Base-by-base conservation (phyloP, 2,113 vertebrate species). In the Rattus norvegicus region DNA sequence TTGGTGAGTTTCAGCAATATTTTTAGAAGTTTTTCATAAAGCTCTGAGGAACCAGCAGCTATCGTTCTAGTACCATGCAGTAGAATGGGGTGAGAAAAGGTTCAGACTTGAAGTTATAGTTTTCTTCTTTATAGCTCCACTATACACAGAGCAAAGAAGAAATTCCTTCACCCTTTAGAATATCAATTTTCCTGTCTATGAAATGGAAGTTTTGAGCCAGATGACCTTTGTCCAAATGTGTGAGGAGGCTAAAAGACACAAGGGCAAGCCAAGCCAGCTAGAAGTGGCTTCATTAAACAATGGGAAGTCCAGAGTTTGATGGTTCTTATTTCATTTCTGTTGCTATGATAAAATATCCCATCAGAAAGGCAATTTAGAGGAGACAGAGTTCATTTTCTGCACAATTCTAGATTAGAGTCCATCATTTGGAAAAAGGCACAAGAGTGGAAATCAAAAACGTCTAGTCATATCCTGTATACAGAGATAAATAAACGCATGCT, bases 101-200 rank as follows among this genome's bases (percentile, higher is more conserved):
- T n/a, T n/a, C 52, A 26, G 49, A 28, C 7, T 8, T 59, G 26
- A 65, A 91, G 86, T 88, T 43, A 19, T 3, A 88, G 33, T 36
- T 30, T 90, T 85, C 20, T 43, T 3, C 12, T 84, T 63, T 43
- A 84, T 43, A 14, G n/a, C 59, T 69, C 39, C 30, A 33, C 83
- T 11, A 43, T 47, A 39, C 39, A 24, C 70, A 22, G 77, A 20
- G n/a, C n/a, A 43, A 77, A 30, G 33, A 11, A 56, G 4, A 43
- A 61, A 49, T 77, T 61, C 43, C 5, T 47, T 90, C 26, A 30
- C 7, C 36, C 17, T n/a, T 56, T 8, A 10, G 11, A 14, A 72
- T 49, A 30, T 85, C 49, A 54, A 30, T 90, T 93, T 63, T 19
- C 52, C 93, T 94, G 43, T 95, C n/a, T 92, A 91, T 88, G 92